Evolutionary conservation across 2,888 invertebrate species (phyloP), one percentile per base, ranked within the genome.

Genomic region (Drosophila planitibia): DNA sequence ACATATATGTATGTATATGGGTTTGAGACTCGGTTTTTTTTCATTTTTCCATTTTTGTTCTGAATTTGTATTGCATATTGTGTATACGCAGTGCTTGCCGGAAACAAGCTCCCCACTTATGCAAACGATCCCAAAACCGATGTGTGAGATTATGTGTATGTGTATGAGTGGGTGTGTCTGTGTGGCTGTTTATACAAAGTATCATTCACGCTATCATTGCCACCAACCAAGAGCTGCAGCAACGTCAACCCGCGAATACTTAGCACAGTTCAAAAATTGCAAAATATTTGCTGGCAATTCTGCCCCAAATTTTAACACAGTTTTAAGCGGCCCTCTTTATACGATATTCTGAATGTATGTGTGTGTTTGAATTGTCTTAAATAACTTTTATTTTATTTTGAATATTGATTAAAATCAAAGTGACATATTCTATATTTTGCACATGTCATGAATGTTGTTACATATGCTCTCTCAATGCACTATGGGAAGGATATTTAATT

Each of bases 131-230:
- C 73, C 76, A 72, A 60, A 61, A 76, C 54, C 57, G 47, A 53
- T 61, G 14, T 33, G 33, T 7, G 16, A 35, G 33, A 53, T 22
- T 58, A 22, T 25, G 58, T 14, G 51, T 53, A 19, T 33, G 35
- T 64, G 49, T 61, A 22, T 33, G 25, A 10, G 58, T 47, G 19
- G 51, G 22, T 74, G 30, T 67, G 25, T 37, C 37, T 61, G 66
- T 65, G 37, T 44, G 70, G 47, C 47, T 79, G 77, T 74, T 64
- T 67, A 59, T 66, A 80, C 68, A 85, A 78, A 82, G 87, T 86
- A 84, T 86, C 83, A 82, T 84, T 86, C 80, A 74, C 81, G 84
- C 87, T 82, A 82, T 86, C 83, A 86, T 84, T 84, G 84, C 82
- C 87, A 80, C 78, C 82, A 80, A 77, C 77, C 80, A 80, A 75